Evolutionary conservation across 2,888 invertebrate genomes (phyloP).

Genomic region (Dermolepida albohirtum): DNA sequence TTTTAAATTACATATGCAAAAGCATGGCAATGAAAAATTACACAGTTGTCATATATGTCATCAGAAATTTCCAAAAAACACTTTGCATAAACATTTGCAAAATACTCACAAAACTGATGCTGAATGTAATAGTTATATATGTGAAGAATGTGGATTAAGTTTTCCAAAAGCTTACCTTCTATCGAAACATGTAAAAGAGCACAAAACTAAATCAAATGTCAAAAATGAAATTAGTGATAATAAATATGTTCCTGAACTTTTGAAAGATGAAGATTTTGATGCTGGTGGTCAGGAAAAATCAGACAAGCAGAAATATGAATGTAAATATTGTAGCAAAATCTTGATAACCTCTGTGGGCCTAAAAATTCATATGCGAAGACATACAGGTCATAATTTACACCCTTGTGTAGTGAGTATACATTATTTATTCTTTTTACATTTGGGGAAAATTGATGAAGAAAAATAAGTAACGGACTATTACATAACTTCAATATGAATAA

Average conservation of each 20-base stretch:
- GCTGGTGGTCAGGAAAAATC: conserved; percentile 23
- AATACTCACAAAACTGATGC: conserved; percentile 51
- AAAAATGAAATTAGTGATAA: conserved; percentile 46
- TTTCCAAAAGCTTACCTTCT: conserved; percentile 54
- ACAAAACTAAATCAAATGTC: conserved; percentile 45
- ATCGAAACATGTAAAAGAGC: conserved; percentile 52
- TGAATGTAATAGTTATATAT: conserved; percentile 50
- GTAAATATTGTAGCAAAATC: conserved; percentile 47
- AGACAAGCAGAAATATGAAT: conserved; percentile 47
- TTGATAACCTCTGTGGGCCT: conserved; percentile 53
- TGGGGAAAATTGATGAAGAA: background rate
- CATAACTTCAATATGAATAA: no score
- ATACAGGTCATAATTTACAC: conserved; percentile 60
- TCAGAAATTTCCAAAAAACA: conserved; percentile 59
- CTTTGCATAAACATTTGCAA: conserved; percentile 60
- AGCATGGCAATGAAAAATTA: conserved; percentile 60
- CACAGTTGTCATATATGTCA: conserved; percentile 60
- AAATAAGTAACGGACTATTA: no score
- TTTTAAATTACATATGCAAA: conserved; percentile 58
- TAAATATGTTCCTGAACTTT: conserved; percentile 40
- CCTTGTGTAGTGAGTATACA: conserved; percentile 56
- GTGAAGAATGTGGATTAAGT: conserved; percentile 53
- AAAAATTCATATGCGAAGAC: conserved; percentile 59
- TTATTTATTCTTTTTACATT: background rate
- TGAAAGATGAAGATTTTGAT: conserved; percentile 42